Evolutionary conservation across 1,140 invertebrate species (phyloP).

Genomic region (Euwallacea fornicatus): DNA sequence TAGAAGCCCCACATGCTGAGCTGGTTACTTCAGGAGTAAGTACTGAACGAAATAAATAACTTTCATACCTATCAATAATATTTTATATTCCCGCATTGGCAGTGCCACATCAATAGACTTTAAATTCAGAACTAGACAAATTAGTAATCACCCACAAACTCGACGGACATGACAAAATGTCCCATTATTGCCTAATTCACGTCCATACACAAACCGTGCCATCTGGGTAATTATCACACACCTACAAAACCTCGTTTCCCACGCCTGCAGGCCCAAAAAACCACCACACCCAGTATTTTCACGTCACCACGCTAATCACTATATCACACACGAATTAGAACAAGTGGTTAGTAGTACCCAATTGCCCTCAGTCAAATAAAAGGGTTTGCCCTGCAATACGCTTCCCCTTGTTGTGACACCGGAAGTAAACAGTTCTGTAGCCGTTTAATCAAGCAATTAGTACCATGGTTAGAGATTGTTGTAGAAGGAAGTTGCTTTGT

Average conservation of each 20-base stretch:
- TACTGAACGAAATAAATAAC: no score
- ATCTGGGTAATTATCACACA: background rate
- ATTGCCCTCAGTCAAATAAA: background rate
- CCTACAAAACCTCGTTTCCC: background rate
- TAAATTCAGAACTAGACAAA: no score
- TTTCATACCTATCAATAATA: no score
- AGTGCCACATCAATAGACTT: no score
- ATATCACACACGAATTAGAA: background rate
- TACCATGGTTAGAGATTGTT: background rate
- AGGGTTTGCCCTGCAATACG: background rate
- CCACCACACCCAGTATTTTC: slow-evolving; percentile 6
- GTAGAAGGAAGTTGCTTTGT: no score
- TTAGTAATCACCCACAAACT: no score
- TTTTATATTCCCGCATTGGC: no score
- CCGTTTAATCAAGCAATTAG: background rate
- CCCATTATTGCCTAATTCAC: no score
- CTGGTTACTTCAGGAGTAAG: no score
- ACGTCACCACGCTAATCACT: background rate
- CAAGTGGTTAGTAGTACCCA: background rate
- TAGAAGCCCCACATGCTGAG: no score
- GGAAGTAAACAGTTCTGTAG: background rate
- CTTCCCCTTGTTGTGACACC: slow-evolving; percentile 7
- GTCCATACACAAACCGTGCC: no score
- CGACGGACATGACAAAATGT: no score
- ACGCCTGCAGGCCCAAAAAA: background rate